Base-by-base conservation (phyloP, 2,888 invertebrate species). In the Neocrepidodera transversa region DNA sequence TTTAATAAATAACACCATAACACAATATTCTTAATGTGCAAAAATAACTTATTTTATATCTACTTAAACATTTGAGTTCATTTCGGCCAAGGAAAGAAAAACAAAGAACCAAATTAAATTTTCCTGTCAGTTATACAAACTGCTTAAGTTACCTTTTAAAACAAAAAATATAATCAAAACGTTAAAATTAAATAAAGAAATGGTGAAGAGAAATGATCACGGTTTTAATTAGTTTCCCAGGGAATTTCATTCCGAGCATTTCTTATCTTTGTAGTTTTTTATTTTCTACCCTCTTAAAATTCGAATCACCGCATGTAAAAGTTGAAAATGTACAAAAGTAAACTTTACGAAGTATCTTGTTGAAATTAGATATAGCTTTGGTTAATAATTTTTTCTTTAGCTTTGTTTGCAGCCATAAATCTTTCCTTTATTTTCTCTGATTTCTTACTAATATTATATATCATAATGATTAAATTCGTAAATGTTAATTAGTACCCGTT, bases 141-240 rank as follows among this genome's bases (percentile, higher is more conserved):
- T n/a, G 26, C 45, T 26, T n/a, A 47, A 47, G 30, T 30, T 18
- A 48, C 32, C 35, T 48, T 48, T 30, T 2, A 18, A 2, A 35
- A 32, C 11, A 35, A 48, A 48, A 48, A 32, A 30, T 47, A 48
- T 20, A 48, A 35, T 32, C n/a, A 35, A 16, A 48, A 48, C 18
- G 40, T 18, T 51, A 51, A 42, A 51, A 28, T 50, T 40, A 51
- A 51, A 51, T 40, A 30, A 51, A 51, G 51, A 16, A 28, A 51
- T 17, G 51, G n/a, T 13, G 40, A 16, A 51, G 51, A 51, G 40
- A 51, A 51, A 51, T 28, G 28, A 42, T 40, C 38, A 26, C 51
- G 13, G 40, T 30, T 51, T 40, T 51, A 51, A 51, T 51, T 51
- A 51, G 40, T 51, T 51, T 42, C 32, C 13, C 16, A 17, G 51